Evolutionary conservation across 1,140 invertebrate genomes (phyloP).

Genomic region (Lineus longissimus): DNA sequence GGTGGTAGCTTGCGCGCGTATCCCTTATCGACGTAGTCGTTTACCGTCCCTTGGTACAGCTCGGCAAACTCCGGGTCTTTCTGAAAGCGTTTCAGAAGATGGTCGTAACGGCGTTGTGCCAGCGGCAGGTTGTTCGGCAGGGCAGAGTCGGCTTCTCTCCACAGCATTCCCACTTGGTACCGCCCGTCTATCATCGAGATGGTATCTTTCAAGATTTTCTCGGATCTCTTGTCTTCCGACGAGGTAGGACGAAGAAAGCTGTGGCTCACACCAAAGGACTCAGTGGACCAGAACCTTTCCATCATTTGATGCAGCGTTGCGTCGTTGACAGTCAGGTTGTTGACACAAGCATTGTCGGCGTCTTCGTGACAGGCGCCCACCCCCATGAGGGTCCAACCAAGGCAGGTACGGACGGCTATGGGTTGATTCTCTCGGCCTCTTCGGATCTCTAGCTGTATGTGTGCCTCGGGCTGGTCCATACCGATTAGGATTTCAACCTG

Average conservation of each 20-base stretch:
- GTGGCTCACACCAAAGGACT: background rate
- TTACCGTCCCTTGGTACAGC: background rate
- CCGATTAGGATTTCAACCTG: background rate
- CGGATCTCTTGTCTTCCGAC: background rate
- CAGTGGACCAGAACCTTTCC: background rate
- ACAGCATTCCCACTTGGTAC: conserved; percentile 4
- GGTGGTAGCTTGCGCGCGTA: background rate
- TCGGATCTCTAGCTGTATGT: no score
- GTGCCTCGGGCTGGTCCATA: background rate
- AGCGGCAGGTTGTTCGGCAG: background rate
- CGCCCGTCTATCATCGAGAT: background rate
- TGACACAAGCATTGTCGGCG: no score
- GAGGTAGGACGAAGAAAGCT: background rate
- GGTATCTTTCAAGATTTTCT: background rate
- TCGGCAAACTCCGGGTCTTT: conserved; percentile 1
- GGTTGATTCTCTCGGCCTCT: background rate
- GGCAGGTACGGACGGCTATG: background rate
- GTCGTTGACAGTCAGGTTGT: no score
- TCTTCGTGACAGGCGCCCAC: background rate
- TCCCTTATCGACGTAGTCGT: background rate
- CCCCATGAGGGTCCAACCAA: background rate
- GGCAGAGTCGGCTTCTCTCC: background rate
- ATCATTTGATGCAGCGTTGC: no score
- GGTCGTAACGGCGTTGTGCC: background rate
- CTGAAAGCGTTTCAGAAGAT: background rate